phyloP scores from a whole-genome alignment of 2,797 vertebrate genomes.

The Podarcis siculus region DNA sequence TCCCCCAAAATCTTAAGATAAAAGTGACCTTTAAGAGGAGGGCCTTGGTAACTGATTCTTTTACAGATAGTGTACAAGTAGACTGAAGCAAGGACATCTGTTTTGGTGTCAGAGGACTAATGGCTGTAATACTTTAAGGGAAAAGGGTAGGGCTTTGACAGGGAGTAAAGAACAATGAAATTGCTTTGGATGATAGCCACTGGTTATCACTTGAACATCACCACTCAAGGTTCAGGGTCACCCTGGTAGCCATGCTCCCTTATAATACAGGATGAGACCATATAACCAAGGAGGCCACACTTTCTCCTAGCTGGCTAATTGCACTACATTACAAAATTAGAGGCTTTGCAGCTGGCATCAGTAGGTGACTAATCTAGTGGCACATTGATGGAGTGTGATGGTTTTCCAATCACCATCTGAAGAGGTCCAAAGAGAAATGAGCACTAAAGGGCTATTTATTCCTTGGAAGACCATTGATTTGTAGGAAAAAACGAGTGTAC shows the following conservation, averaged over 20 bases:
- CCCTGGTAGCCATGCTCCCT: accelerated
- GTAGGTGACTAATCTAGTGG: not conserved
- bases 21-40: conserved; percentile 54
- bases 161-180: not conserved
- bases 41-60: not conserved
- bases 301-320: not conserved
- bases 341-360: not conserved
- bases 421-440: conserved; percentile 28
- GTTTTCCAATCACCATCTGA: conserved; percentile 16
- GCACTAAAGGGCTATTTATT: not conserved
- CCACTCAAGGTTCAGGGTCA: accelerated
- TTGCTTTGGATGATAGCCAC: not conserved
- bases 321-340: not conserved
- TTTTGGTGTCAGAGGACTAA: conserved; percentile 46
- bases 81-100: not conserved
- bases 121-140: conserved; percentile 38
- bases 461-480: conserved; percentile 31
- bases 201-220: not conserved
- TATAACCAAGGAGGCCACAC: not conserved
- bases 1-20: conserved; percentile 12
- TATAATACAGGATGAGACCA: not conserved
- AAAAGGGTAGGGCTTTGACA: conserved; percentile 23
- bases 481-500: not conserved
- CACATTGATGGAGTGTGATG: accelerated
- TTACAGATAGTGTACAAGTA: not conserved